Conservation (phyloP, 1,140 invertebrate species). For the Asobara japonica region DNA sequence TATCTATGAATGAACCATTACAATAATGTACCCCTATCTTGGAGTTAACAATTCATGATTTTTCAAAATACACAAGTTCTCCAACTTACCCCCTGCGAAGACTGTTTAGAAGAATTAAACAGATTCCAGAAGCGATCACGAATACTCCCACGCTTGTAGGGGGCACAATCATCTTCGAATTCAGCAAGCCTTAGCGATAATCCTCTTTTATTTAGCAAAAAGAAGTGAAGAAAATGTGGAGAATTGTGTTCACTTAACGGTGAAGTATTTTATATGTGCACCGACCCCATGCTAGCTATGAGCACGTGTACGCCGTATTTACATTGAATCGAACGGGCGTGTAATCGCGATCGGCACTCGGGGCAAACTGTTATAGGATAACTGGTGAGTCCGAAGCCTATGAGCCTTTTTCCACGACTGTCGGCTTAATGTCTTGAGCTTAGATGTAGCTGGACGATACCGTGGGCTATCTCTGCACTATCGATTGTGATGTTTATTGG, state of each 20-base stretch:
- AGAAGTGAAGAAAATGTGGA: not conserved
- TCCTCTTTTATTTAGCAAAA: not conserved
- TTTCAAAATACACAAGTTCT: not conserved
- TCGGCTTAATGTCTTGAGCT: not conserved
- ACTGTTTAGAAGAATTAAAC: conserved; percentile 47
- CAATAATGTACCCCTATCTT: too few species aligned
- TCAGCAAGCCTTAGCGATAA: conserved; percentile 19
- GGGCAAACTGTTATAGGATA: not conserved
- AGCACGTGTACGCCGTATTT: not conserved
- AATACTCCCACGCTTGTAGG: conserved; percentile 49
- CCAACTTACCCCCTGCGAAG: conserved; percentile 47
- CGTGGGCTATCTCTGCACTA: not conserved
- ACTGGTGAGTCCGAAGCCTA: not conserved
- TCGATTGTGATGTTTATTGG: not conserved
- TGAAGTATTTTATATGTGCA: not conserved
- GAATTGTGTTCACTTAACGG: not conserved
- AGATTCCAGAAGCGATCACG: conserved; percentile 54
- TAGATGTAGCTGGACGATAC: not conserved
- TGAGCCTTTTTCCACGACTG: not conserved
- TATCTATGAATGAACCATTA: too few species aligned
- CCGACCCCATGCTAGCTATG: not conserved
- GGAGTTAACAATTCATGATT: too few species aligned
- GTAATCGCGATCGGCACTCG: conserved; percentile 3
- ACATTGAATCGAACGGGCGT: not conserved
- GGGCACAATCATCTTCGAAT: conserved; percentile 47